Conservation (phyloP, 2,113 vertebrate genomes). For the Ailurus styani region DNA sequence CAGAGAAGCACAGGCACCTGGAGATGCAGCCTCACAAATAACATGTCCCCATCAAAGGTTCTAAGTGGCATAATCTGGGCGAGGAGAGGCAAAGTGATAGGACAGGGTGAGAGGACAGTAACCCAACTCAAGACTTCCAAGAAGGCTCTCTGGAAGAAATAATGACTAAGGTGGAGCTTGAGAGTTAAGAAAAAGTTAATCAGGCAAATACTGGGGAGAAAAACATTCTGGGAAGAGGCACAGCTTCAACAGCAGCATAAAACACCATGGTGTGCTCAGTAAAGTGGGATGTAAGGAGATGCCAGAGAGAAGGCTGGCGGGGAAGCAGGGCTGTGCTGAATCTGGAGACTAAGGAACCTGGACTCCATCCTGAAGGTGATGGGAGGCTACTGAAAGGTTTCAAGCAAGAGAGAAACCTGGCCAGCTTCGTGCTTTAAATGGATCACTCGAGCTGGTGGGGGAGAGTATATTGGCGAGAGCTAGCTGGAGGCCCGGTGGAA, state of each 20-base stretch:
- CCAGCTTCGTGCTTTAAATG: neutral
- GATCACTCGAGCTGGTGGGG: neutral
- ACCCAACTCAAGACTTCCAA: neutral
- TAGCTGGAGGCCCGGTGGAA: neutral
- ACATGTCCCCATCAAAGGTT: neutral
- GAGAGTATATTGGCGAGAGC: neutral
- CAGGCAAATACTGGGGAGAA: neutral
- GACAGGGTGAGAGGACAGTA: neutral
- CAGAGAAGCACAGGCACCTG: neutral
- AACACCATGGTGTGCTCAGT: neutral
- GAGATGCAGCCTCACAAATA: neutral
- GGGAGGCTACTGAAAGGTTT: neutral
- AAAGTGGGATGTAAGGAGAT: neutral
- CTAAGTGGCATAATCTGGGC: neutral
- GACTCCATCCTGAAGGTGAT: neutral
- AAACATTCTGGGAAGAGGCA: neutral
- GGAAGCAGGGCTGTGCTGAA: neutral
- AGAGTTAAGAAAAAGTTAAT: neutral
- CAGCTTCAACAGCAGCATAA: neutral
- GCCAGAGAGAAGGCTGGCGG: neutral
- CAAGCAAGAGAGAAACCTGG: neutral
- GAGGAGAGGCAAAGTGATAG: neutral
- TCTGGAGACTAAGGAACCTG: neutral
- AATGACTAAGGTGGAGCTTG: neutral
- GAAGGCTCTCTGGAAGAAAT: neutral